phyloP scores from a whole-genome alignment of 2,113 vertebrate species.

The Podocnemis expansa region DNA sequence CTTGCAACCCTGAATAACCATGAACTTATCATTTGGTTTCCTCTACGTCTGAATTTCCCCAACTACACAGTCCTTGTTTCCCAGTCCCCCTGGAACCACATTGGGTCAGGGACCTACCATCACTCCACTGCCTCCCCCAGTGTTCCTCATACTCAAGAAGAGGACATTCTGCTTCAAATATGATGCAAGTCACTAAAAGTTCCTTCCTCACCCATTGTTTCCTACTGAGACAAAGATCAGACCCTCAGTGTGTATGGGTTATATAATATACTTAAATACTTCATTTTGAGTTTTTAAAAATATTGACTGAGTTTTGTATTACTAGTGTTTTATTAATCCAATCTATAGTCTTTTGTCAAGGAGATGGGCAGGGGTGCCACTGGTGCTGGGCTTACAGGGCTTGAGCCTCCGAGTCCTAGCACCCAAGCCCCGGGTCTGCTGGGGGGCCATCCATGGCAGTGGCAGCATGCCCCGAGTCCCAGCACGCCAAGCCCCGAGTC shows the following conservation, averaged over 20 bases:
- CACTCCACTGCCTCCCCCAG: not conserved
- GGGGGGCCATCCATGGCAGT: no score
- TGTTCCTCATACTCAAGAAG: not conserved
- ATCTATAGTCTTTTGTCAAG: not conserved
- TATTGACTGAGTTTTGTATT: constrained; percentile 15
- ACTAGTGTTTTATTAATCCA: constrained; percentile 62
- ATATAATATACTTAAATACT: not conserved
- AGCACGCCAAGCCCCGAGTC: no score
- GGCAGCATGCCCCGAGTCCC: no score
- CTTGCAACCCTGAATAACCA: not conserved
- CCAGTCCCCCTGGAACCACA: fast-evolving
- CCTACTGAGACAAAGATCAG: not conserved
- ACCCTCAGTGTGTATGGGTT: not conserved
- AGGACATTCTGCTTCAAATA: not conserved
- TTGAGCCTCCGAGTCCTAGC: no score
- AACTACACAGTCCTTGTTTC: not conserved
- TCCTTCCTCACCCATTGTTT: not conserved
- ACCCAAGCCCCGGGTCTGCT: no score
- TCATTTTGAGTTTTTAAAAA: not conserved
- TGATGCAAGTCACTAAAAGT: not conserved
- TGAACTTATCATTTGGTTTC: not conserved
- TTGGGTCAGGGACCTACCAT: not conserved
- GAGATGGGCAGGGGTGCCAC: no score
- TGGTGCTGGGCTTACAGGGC: no score
- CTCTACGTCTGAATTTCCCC: not conserved